These are phyloP conservation scores for Dasyprocta punctata DNA, from an alignment of 2,113 vertebrate species.

Conservation along the genomic window DNA sequence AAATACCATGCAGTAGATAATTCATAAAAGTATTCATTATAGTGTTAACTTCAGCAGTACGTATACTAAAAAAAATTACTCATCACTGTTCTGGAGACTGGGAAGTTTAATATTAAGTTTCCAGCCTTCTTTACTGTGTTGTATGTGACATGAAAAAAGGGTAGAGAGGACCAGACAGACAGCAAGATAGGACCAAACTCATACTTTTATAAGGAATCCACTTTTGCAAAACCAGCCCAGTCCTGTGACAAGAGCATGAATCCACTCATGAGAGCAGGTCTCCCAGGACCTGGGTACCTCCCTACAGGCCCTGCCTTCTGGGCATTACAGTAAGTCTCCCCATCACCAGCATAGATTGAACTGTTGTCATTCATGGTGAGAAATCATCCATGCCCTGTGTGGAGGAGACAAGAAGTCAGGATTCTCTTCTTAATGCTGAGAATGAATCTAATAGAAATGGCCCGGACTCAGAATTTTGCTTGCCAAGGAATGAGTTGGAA, in stretches of 20 bases:
- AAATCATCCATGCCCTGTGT: background rate
- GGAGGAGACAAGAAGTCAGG: background rate
- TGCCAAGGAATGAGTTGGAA: conserved; percentile 42
- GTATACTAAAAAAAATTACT: background rate
- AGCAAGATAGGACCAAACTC: background rate
- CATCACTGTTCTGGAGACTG: background rate
- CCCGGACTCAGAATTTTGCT: conserved; percentile 52
- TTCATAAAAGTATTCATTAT: background rate
- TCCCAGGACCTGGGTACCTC: background rate
- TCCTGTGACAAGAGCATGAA: background rate
- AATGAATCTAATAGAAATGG: background rate
- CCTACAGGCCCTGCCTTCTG: too few relatives aligned
- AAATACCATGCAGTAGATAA: background rate
- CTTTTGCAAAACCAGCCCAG: background rate
- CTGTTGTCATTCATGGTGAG: too few relatives aligned
- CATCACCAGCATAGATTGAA: background rate
- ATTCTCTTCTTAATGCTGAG: background rate
- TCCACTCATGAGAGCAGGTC: background rate
- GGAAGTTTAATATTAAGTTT: background rate
- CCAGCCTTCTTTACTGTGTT: background rate
- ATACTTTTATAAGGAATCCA: too few relatives aligned
- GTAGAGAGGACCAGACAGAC: background rate
- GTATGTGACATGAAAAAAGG: background rate
- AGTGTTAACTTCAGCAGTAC: background rate
- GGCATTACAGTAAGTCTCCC: background rate